These are phyloP conservation scores for Eleginops maclovinus DNA, from an alignment of 2,113 vertebrate genomes.

Conservation along the genomic window DNA sequence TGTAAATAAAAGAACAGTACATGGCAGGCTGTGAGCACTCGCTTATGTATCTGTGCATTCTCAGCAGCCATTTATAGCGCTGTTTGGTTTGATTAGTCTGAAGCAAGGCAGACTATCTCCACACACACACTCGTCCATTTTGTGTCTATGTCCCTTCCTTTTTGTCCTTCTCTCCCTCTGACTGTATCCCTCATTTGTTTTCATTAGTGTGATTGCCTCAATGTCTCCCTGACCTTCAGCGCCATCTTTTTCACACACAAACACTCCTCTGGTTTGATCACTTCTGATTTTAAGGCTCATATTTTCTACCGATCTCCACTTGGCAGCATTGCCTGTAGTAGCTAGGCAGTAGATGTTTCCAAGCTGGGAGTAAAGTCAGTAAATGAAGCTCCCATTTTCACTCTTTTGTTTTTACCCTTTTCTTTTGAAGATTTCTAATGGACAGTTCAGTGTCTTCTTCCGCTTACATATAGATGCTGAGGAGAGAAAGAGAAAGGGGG, in stretches of 20 bases:
- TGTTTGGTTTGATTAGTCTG: slow-evolving; percentile 80
- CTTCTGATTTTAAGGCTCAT: slow-evolving; percentile 68
- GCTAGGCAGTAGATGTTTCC: slow-evolving; percentile 16
- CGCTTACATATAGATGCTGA: slow-evolving; percentile 6
- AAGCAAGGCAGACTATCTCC: slow-evolving; percentile 65
- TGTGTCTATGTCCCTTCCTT: slow-evolving; percentile 52
- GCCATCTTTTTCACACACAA: slow-evolving; percentile 64
- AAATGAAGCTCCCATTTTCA: background rate
- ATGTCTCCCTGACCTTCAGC: slow-evolving; percentile 84
- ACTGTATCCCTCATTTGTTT: slow-evolving; percentile 84
- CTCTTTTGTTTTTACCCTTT: background rate
- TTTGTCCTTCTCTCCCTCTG: slow-evolving; percentile 48
- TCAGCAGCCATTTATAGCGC: slow-evolving; percentile 55
- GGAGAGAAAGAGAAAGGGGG: slow-evolving; percentile 7
- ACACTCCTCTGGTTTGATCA: slow-evolving; percentile 68
- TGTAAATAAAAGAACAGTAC: slow-evolving; percentile 74
- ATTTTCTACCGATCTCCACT: slow-evolving; percentile 56
- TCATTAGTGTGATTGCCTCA: slow-evolving; percentile 87
- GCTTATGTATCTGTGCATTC: slow-evolving; percentile 64
- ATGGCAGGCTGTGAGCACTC: slow-evolving; percentile 48
- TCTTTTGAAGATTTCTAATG: slow-evolving; percentile 34
- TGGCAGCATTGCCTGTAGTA: background rate
- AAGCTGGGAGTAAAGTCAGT: slow-evolving; percentile 7
- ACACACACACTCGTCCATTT: slow-evolving; percentile 20
- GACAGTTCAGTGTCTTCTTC: slow-evolving; percentile 19